Evolutionary conservation across 2,888 invertebrate genomes (phyloP).

Genomic region (Zeuzera pyrina): DNA sequence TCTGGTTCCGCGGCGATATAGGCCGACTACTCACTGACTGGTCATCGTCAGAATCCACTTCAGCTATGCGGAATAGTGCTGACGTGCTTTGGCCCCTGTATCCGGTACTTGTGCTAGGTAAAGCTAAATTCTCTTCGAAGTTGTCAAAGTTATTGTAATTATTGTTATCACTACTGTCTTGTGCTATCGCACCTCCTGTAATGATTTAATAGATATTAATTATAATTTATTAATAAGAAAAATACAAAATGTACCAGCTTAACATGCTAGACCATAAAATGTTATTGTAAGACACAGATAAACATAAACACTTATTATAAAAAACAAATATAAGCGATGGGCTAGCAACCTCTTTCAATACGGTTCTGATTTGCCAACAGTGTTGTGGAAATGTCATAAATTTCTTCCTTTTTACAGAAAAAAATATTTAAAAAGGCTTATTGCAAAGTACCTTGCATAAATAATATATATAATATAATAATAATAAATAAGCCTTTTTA

Average conservation of each 20-base stretch:
- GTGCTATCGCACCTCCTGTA: conserved; percentile 36
- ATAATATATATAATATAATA: too few relatives aligned
- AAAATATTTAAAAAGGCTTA: too few relatives aligned
- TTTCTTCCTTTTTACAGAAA: too few relatives aligned
- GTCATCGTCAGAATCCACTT: conserved; percentile 78
- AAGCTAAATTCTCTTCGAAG: conserved; percentile 65
- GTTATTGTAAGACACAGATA: too few relatives aligned
- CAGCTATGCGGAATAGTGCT: conserved; percentile 63
- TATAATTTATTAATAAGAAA: background rate
- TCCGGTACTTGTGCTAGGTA: conserved; percentile 78
- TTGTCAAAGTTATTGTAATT: conserved; percentile 36
- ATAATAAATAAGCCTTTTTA: too few relatives aligned
- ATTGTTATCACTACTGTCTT: conserved; percentile 46
- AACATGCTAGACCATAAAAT: too few relatives aligned
- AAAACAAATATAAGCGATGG: too few relatives aligned
- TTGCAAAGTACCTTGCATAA: too few relatives aligned
- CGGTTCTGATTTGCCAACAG: too few relatives aligned
- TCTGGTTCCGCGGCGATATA: conserved; percentile 45
- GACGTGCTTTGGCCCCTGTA: conserved; percentile 59
- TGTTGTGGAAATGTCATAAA: too few relatives aligned
- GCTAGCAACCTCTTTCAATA: too few relatives aligned
- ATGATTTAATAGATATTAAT: background rate
- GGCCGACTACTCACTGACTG: conserved; percentile 56
- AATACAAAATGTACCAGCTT: background rate
- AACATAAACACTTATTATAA: too few relatives aligned